Evolutionary conservation across 2,113 vertebrate genomes (phyloP).

Genomic region (Ctenodactylus gundi): DNA sequence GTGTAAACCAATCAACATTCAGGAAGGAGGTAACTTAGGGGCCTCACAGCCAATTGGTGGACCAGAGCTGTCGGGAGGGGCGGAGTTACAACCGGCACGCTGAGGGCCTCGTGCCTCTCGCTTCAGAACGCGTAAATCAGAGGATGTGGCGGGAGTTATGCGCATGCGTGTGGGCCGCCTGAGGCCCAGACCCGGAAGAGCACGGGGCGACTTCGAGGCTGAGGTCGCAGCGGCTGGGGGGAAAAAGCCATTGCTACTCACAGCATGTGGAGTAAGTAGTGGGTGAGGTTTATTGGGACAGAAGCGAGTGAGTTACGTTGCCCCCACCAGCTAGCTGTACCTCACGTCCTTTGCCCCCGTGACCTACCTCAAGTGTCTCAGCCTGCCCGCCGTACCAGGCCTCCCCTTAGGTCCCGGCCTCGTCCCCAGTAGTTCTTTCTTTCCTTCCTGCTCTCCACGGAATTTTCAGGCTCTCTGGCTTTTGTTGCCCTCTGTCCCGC

Average conservation of each 20-base stretch:
- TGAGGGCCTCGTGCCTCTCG: not conserved
- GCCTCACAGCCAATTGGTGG: constrained; percentile 22
- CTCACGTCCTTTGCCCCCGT: no score
- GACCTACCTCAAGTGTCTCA: not conserved
- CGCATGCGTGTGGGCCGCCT: not conserved
- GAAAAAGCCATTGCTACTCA: not conserved
- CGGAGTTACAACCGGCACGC: not conserved
- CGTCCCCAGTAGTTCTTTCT: not conserved
- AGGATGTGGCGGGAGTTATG: not conserved
- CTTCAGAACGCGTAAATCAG: no score
- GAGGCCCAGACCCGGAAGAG: not conserved
- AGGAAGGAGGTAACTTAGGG: not conserved
- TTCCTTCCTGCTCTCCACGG: no score
- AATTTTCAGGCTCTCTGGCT: not conserved
- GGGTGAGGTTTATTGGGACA: not conserved
- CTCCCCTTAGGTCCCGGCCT: not conserved
- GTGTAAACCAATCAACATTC: constrained; percentile 48
- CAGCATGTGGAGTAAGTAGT: constrained; percentile 4
- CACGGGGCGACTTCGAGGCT: not conserved
- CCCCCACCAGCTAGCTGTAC: not conserved
- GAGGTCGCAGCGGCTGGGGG: rapidly evolving
- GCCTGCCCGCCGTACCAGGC: not conserved
- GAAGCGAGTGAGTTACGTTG: not conserved
- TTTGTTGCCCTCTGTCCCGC: not conserved
- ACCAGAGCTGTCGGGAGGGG: not conserved